Conservation (phyloP, 2,888 invertebrate species). For the Aporophyla nigra region DNA sequence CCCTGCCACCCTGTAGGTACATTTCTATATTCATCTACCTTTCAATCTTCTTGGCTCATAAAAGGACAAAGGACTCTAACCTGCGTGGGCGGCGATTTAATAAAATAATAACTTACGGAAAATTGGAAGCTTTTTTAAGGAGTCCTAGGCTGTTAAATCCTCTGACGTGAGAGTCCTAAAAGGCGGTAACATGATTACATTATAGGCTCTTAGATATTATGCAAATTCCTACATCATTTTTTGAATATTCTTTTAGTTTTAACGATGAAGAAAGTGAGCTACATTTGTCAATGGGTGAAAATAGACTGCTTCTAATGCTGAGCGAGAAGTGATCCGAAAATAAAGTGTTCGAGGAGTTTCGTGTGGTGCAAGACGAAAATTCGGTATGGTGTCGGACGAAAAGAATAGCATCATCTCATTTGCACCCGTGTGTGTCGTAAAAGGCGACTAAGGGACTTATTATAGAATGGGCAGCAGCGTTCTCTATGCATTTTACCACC, state of each 20-base stretch:
- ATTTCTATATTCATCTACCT: neutral
- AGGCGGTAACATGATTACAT: neutral
- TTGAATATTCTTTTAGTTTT: neutral
- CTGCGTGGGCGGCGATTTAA: neutral
- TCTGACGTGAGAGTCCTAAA: neutral
- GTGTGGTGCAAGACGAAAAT: too few species aligned
- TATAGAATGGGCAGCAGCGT: too few species aligned
- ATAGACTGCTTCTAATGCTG: too few species aligned
- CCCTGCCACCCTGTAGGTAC: too few species aligned
- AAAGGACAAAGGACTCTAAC: neutral
- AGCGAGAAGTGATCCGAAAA: too few species aligned
- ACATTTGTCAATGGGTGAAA: neutral
- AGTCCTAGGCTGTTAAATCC: neutral
- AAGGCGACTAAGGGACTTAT: too few species aligned
- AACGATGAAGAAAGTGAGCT: neutral
- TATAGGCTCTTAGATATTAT: neutral
- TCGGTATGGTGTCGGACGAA: too few species aligned
- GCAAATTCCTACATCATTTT: neutral
- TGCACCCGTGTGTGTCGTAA: too few species aligned
- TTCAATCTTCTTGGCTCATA: neutral
- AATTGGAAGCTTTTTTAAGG: neutral
- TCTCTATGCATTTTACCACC: too few species aligned
- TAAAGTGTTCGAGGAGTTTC: too few species aligned
- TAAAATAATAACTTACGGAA: slow-evolving; percentile 4
- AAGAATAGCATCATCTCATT: too few species aligned